Conservation (phyloP, 2,888 invertebrate genomes). For the Linnaemya vulpina region DNA sequence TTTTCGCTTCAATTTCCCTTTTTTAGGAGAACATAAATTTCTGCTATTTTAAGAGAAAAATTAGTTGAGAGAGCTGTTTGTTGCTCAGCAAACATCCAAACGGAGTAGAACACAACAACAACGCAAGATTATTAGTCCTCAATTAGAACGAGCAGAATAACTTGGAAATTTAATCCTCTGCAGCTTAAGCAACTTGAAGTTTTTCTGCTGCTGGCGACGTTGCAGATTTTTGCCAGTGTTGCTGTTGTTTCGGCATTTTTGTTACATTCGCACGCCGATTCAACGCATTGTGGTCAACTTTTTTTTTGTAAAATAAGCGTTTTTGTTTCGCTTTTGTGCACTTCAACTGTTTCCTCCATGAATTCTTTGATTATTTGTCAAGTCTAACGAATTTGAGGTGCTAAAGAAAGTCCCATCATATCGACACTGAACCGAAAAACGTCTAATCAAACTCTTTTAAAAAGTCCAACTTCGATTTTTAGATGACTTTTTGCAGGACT, state of each 20-base stretch:
- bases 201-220: constrained; percentile 46
- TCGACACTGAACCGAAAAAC: no score
- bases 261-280: background rate
- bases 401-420: no score
- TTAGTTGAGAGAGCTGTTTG: background rate
- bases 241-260: constrained; percentile 33
- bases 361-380: no score
- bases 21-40: background rate
- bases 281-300: background rate
- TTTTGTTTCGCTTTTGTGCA: no score
- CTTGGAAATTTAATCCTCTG: constrained; percentile 23
- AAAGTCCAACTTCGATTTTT: no score
- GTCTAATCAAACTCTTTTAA: no score
- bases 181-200: constrained; percentile 36
- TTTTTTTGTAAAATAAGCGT: no score
- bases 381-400: no score
- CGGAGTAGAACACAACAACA: constrained; percentile 32
- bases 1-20: constrained; percentile 25
- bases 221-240: constrained; percentile 48
- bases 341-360: no score
- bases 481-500: no score
- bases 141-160: constrained; percentile 17
- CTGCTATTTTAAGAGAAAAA: constrained; percentile 30
- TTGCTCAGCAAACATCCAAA: background rate
- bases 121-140: constrained; percentile 25